Evolutionary conservation across 2,113 vertebrate species (phyloP).

Genomic region (Sinocyclocheilus maitianheensis): DNA sequence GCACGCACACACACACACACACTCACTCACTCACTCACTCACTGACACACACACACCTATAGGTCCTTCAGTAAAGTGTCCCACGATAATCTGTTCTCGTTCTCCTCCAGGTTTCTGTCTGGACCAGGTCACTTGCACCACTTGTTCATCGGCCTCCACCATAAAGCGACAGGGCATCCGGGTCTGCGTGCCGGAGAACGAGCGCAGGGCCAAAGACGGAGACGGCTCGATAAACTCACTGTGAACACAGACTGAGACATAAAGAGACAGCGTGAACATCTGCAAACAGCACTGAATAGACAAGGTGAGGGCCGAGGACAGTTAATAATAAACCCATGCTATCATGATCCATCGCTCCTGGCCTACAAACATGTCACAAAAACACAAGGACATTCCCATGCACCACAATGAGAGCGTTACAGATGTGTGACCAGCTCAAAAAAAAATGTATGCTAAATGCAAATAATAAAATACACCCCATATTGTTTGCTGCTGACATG

Average conservation of each 20-base stretch:
- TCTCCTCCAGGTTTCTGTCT: conserved; percentile 61
- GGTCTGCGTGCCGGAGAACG: conserved; percentile 62
- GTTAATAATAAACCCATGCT: conserved; percentile 52
- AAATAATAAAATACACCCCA: background rate
- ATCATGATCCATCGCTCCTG: background rate
- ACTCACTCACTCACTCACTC: too few species aligned
- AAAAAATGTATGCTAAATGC: background rate
- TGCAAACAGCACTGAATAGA: background rate
- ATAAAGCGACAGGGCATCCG: conserved; percentile 71
- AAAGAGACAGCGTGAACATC: conserved; percentile 20
- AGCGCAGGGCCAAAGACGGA: conserved; percentile 29
- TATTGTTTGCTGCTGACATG: background rate
- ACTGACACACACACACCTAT: conserved; percentile 55
- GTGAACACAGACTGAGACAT: conserved; percentile 3
- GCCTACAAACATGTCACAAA: background rate
- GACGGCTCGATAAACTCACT: conserved; percentile 67
- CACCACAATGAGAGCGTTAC: background rate
- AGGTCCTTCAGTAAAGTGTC: conserved; percentile 65
- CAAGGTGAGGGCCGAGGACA: background rate
- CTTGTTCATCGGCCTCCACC: conserved; percentile 15
- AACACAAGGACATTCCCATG: conserved; percentile 47
- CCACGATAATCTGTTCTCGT: conserved; percentile 71
- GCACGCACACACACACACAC: background rate
- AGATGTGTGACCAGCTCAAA: background rate
- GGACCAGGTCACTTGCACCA: conserved; percentile 77